Evolutionary conservation across 2,113 vertebrate genomes (phyloP), one percentile per base, ranked within the genome.

Genomic region (Lycaon pictus): DNA sequence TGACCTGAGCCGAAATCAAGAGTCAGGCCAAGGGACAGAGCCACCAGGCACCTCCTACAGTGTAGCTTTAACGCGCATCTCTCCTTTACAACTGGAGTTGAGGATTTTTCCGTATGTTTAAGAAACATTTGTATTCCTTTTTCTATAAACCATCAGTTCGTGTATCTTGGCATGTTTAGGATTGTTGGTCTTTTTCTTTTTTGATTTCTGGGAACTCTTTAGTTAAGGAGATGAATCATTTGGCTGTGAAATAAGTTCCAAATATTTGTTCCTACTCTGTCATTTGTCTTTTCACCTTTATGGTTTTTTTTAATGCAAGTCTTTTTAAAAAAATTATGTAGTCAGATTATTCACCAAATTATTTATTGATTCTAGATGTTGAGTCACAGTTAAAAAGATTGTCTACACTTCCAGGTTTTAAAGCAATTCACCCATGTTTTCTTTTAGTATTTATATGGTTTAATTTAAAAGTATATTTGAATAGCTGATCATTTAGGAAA

Each of bases 281-380:
- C 62, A 84, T 56, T 94, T 96, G 51, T 97, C 22, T 87, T 93
- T 95, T 77, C 58, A 87, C 29, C 17, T 79, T 95, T 84, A 67
- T 35, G 60, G 16, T 29, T 76, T 87, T 90, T 90, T 91, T 91
- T 56, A 86, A 80, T 48, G 71, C 6, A 89, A 55, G 32, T 3
- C 19, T 58, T 77, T 86, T 51, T 25, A 23, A 11, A 81, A 79
- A 81, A 86, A 25, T 56, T 81, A 72, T 51, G 11, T 65, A 53
- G 51, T 93, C 56, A 72, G 65, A 84, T 55, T 91, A 11, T 25
- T 60, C 27, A 56, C 13, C 8, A 92, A 79, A 27, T 91, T 80
- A 88, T 53, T 53, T 88, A 88, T 37, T 60, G 63, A 88, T 67
- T 93, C 48, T 20, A 85, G 77, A 93, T 81, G 92, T 95, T 84